Evolutionary conservation across 2,888 invertebrate species (phyloP).

Genomic region (Lochmaea capreae): DNA sequence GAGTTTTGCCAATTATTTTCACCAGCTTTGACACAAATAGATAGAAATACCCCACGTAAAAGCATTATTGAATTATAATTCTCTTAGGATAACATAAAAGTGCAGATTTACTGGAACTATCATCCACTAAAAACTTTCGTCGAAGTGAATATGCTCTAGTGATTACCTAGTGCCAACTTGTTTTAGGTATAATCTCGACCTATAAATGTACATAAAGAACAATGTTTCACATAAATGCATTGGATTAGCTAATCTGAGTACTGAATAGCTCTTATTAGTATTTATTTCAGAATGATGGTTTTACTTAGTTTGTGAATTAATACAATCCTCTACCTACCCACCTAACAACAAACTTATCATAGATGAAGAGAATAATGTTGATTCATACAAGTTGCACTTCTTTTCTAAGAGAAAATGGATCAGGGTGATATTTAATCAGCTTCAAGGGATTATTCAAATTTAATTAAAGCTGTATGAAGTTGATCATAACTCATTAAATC

Average conservation of each 20-base stretch:
- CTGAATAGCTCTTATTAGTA: neutral
- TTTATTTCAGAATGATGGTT: neutral
- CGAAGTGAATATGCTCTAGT: constrained; percentile 19
- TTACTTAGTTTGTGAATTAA: too few species aligned
- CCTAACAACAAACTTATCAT: too few species aligned
- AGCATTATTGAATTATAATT: constrained; percentile 28
- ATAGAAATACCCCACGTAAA: neutral
- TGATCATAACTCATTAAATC: neutral
- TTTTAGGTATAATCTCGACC: constrained; percentile 24
- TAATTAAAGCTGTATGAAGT: neutral
- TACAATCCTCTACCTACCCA: too few species aligned
- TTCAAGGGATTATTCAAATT: neutral
- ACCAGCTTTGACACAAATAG: neutral
- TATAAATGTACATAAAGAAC: constrained; percentile 16
- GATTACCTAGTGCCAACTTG: constrained; percentile 31
- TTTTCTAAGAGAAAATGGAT: too few species aligned
- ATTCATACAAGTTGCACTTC: too few species aligned
- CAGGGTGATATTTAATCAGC: too few species aligned
- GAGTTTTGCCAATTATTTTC: neutral
- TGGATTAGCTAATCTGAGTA: constrained; percentile 12
- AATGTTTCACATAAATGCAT: constrained; percentile 23
- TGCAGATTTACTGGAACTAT: constrained; percentile 27
- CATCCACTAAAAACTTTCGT: constrained; percentile 20
- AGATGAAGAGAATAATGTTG: too few species aligned
- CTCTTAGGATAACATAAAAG: constrained; percentile 23